Conservation (phyloP, 2,888 invertebrate species). For the Megaustenia siamemsis region DNA sequence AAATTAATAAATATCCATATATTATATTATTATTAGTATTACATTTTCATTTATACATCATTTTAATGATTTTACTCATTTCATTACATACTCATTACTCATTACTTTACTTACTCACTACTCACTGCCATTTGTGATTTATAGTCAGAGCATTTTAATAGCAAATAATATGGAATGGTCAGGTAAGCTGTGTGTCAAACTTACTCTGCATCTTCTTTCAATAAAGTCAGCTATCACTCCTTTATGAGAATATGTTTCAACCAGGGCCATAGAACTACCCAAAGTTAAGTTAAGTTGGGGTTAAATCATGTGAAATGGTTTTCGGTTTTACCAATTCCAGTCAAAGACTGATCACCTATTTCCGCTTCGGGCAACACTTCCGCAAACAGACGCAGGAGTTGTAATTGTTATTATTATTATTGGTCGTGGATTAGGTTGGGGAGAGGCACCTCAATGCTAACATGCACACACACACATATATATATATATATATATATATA, state of each 20-base stretch:
- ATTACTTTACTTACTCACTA: no score
- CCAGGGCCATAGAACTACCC: neutral
- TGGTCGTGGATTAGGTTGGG: neutral
- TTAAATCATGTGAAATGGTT: neutral
- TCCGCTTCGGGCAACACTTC: constrained; percentile 10
- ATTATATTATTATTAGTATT: no score
- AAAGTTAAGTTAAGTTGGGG: neutral
- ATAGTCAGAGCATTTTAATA: no score
- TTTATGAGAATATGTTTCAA: neutral
- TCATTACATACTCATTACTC: no score
- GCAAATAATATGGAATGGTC: no score
- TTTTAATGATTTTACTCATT: no score
- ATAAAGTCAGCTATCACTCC: neutral
- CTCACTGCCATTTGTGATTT: no score
- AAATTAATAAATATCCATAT: no score
- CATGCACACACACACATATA: no score
- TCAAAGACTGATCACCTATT: constrained; percentile 11
- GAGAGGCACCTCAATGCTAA: neutral
- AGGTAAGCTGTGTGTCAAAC: neutral
- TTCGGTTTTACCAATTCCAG: neutral
- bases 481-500: no score
- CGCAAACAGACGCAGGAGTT: neutral
- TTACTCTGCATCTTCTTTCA: constrained; percentile 33
- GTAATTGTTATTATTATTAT: no score
- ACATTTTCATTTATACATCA: no score